These are phyloP conservation scores for Fragum sueziense DNA, from an alignment of 2,888 invertebrate genomes.

Conservation along the genomic window DNA sequence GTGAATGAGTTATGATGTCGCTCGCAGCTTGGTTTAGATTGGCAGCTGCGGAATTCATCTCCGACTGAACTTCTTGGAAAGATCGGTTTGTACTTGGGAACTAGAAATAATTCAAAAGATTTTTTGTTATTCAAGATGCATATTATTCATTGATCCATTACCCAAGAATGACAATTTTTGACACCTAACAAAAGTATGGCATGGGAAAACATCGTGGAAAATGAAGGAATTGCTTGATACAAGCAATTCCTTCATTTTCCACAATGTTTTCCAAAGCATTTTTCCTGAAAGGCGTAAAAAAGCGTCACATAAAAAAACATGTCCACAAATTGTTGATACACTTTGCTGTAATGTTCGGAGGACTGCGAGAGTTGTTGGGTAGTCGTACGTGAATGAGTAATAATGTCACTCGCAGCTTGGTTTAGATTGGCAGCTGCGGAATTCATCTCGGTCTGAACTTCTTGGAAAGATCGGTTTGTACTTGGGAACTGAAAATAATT, in stretches of 20 bases:
- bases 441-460: conserved; percentile 93
- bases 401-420: conserved; percentile 92
- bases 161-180: no score
- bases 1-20: conserved; percentile 90
- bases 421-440: conserved; percentile 92
- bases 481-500: conserved; percentile 88
- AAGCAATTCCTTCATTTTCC: no score
- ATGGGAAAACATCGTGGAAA: no score
- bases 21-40: conserved; percentile 92
- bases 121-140: no score
- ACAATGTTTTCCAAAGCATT: no score
- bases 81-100: conserved; percentile 86
- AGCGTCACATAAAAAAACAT: no score
- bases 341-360: conserved; percentile 88
- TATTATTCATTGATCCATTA: no score
- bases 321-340: conserved; percentile 90
- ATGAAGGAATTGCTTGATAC: no score
- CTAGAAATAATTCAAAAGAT: no score
- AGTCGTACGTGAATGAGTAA: conserved; percentile 87
- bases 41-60: conserved; percentile 92
- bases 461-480: conserved; percentile 82
- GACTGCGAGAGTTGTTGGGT: conserved; percentile 88
- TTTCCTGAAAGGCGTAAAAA: no score
- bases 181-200: no score
- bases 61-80: conserved; percentile 89